Evolutionary conservation across 2,888 invertebrate genomes (phyloP).

Genomic region (Sminthurides aquaticus): DNA sequence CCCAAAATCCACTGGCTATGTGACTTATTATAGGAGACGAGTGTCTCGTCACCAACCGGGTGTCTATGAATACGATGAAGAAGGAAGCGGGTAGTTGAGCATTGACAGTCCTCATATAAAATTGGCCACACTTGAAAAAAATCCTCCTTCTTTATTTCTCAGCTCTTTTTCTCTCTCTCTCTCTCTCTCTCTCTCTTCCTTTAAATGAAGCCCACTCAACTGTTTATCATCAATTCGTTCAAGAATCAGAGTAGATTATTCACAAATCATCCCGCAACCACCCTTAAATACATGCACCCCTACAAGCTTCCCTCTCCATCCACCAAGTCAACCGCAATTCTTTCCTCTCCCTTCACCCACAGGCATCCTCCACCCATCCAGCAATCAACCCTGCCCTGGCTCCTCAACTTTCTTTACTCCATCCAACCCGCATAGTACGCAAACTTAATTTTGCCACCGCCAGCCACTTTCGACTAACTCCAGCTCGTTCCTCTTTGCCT

Average conservation of each 20-base stretch:
- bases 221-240: conserved; percentile 20
- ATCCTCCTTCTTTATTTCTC: too few species aligned
- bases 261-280: not conserved
- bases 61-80: too few species aligned
- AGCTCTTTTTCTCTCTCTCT: too few species aligned
- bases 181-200: not conserved
- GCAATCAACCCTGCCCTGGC: not conserved
- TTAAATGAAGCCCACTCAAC: conserved; percentile 17
- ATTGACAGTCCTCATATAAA: too few species aligned
- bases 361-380: not conserved
- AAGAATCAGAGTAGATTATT: not conserved
- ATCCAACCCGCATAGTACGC: not conserved
- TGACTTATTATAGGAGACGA: too few species aligned
- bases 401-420: not conserved
- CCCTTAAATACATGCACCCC: not conserved
- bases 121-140: conserved; percentile 17
- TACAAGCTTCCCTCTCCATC: not conserved
- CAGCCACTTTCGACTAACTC: too few species aligned
- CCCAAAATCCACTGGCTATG: too few species aligned
- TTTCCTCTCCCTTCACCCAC: not conserved
- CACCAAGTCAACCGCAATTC: not conserved
- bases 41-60: too few species aligned
- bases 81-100: too few species aligned
- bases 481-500: too few species aligned
- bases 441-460: not conserved